Base-by-base conservation (phyloP, 2,888 invertebrate species). In the Diachrysia chrysitis region DNA sequence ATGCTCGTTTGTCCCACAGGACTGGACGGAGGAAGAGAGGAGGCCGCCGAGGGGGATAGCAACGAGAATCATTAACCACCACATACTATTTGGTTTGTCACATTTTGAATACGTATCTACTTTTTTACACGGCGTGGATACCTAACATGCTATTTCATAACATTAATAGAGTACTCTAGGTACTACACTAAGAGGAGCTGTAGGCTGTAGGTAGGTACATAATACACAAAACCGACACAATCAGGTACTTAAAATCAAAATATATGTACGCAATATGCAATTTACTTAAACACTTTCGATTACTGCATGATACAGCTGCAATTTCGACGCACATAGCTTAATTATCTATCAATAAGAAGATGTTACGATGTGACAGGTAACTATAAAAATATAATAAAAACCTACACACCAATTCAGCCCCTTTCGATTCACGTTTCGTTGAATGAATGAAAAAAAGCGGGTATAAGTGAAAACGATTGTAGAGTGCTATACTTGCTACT, bases 1-100 rank as follows among this genome's bases (percentile, higher is more conserved):
- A 66, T 73, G 71, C 70, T 73, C 76, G 60, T 72, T 84, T 83
- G 82, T 81, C 86, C 83, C 71, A 56, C 89, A 95, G 95, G 95
- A 95, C 83, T 95, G 95, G 95, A 86, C 91, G 87, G 95, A 95
- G 87, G 95, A 95, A 87, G 95, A 95, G 90, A 95, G 89, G 90
- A 91, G 81, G 75, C 95, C 95, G 66, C 95, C 95, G 84, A 90
- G 95, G 79, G 95, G 95, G 82, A 95, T 95, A 86, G 95, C 95
- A 70, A 95, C 95, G 85, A 95, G 95, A 89, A 95, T 95, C 79
- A 95, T 95, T 87, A 95, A 95, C 85, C 95, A 95, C 84, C 95
- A 95, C 84, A 95, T 95, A 80, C 92, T 95, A 73, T 95, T 95
- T 90, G 95, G 95, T 95, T 89, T 81, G 83, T 83, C 59, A 63